Conservation (phyloP, 1,140 invertebrate genomes). For the Brachionus asplanchnoidis region DNA sequence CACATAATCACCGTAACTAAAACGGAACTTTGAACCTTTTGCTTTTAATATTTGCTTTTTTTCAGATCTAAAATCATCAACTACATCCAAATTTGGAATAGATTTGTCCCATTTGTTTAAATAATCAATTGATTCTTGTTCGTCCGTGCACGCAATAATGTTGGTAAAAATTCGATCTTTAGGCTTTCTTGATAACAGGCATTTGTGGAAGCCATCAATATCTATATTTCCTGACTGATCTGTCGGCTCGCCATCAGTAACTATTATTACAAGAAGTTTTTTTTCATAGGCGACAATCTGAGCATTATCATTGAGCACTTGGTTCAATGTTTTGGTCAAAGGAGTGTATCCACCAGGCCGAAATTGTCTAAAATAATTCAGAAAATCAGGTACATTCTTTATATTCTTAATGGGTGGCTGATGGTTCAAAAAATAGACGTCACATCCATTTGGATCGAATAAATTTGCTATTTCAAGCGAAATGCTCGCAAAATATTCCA, state of each 20-base stretch:
- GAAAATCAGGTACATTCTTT: background rate
- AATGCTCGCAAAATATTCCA: constrained; percentile 25
- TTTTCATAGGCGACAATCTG: background rate
- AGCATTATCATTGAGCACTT: background rate
- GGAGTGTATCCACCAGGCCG: constrained; percentile 18
- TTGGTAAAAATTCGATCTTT: background rate
- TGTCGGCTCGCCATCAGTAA: constrained; percentile 32
- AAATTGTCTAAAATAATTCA: background rate
- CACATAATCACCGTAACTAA: constrained; percentile 38
- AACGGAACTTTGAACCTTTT: constrained; percentile 1
- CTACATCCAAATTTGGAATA: constrained; percentile 15
- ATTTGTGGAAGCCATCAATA: constrained; percentile 4
- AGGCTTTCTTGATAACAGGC: background rate
- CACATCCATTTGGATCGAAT: constrained; percentile 1
- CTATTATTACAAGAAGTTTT: constrained; percentile 20
- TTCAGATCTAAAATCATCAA: constrained; percentile 37
- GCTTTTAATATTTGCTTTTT: constrained; percentile 18
- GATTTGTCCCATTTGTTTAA: constrained; percentile 28
- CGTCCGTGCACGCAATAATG: constrained; percentile 26
- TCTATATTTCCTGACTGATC: constrained; percentile 5
- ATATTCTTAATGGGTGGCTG: constrained; percentile 25
- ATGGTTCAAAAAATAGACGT: constrained; percentile 34
- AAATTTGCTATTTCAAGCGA: constrained; percentile 24
- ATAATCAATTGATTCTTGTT: constrained; percentile 25
- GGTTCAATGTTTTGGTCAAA: background rate